These are phyloP conservation scores for Amphibalanus amphitrite DNA, from an alignment of 1,140 invertebrate genomes.

Conservation along the genomic window DNA sequence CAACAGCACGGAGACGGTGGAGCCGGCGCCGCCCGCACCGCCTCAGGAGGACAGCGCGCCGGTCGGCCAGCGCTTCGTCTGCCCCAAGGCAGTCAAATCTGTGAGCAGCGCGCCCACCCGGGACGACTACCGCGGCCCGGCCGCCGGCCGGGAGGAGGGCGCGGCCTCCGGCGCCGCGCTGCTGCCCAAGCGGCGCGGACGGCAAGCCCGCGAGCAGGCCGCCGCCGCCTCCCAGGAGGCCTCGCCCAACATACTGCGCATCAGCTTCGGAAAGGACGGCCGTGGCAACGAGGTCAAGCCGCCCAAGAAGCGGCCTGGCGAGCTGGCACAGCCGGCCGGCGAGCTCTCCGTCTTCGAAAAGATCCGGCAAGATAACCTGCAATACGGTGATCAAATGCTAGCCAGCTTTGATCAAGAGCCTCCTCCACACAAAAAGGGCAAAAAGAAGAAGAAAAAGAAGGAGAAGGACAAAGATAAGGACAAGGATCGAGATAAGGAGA, in stretches of 20 bases:
- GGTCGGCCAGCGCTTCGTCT: constrained; percentile 39
- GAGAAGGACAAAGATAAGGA: not conserved
- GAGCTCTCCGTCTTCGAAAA: constrained; percentile 47
- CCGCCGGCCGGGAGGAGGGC: constrained; percentile 14
- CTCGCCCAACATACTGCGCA: constrained; percentile 18
- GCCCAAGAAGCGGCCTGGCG: constrained; percentile 50
- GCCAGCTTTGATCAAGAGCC: constrained; percentile 40
- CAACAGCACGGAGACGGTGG: constrained; percentile 72
- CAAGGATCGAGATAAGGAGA: too few relatives aligned
- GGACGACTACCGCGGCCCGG: constrained; percentile 43
- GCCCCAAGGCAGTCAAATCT: constrained; percentile 67
- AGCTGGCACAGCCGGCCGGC: constrained; percentile 11
- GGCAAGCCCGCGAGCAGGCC: constrained; percentile 19
- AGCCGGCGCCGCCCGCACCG: constrained; percentile 36
- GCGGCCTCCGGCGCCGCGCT: constrained; percentile 11
- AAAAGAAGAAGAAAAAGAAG: not conserved
- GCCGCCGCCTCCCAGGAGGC: constrained; percentile 7
- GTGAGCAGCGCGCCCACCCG: constrained; percentile 65
- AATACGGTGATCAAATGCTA: constrained; percentile 62
- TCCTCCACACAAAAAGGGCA: not conserved
- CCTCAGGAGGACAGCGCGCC: constrained; percentile 15
- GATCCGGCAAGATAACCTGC: constrained; percentile 65
- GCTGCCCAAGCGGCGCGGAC: constrained; percentile 8
- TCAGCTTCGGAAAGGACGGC: constrained; percentile 17
- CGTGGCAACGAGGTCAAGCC: constrained; percentile 36